Evolutionary conservation across 2,888 invertebrate species (phyloP), one percentile per base, ranked within the genome.

Genomic region (Hypsopygia costalis): DNA sequence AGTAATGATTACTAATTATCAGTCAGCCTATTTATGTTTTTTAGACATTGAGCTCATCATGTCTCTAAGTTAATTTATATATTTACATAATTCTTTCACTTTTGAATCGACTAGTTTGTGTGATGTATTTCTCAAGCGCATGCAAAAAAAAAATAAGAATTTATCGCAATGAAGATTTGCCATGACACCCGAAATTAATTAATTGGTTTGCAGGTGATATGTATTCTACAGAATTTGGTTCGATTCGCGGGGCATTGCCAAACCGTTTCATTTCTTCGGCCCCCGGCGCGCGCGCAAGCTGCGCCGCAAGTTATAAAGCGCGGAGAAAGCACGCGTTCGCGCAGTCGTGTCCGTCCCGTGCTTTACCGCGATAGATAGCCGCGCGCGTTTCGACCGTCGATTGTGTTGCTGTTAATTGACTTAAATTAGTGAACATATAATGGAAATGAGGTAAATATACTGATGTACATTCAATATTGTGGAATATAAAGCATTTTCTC

Each of bases 291-390:
- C 47, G 46, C 53, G 50, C 52, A 49, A 50, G 46, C 42, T 41
- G 52, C 48, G 35, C 47, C 46, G 62, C 74, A 78, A 65, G 75
- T 83, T 87, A 88, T 88, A 88, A 82, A 85, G 80, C 64, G 67
- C 45, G 70, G 87, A 81, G 87, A 88, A 87, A 87, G 87, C 83
- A 71, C 71, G 58, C 60, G 68, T 69, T 50, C 70, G 66, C 75
- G 75, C 78, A 77, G 77, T 75, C 59, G 58, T 53, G 63, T 58
- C 48, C 50, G 60, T 65, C 58, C 62, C 58, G 25, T 50, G 59
- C 16, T 43, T 40, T 51, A 55, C 57, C 58, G 68, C 65, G 69
- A 59, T 61, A 53, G 61, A 62, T 58, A 33, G 62, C 66, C 69
- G 69, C 77, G 80, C 69, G 73, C 65, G 69, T 78, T 74, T 74